Evolutionary conservation across 2,113 vertebrate species (phyloP).

Genomic region (Toxotes chatareus): DNA sequence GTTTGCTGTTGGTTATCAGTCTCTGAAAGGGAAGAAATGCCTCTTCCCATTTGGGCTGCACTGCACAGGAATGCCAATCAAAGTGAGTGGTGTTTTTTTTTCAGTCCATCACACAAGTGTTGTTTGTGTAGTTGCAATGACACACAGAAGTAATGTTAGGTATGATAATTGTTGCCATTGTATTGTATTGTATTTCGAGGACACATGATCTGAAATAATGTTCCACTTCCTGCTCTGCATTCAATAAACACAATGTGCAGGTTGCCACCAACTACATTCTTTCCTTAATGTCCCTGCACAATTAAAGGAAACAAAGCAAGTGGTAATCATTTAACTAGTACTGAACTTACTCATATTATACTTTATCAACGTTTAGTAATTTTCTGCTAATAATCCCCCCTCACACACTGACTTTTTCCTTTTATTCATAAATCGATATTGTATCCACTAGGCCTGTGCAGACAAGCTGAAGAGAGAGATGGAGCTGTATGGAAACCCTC

Average conservation of each 20-base stretch:
- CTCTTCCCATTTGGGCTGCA: conserved; percentile 97
- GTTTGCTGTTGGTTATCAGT: conserved; percentile 94
- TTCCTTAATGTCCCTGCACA: background rate
- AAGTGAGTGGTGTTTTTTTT: conserved; percentile 83
- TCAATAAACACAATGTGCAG: background rate
- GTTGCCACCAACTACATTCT: too few species aligned
- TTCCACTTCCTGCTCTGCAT: background rate
- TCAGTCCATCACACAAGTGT: background rate
- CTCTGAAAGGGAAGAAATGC: conserved; percentile 92
- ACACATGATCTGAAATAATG: background rate
- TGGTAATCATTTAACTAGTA: background rate
- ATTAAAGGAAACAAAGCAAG: background rate
- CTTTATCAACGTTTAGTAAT: background rate
- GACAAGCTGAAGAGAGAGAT: conserved; percentile 98
- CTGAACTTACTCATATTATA: background rate
- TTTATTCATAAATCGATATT: conserved; percentile 1
- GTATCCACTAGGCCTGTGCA: conserved; percentile 91
- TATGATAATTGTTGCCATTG: background rate
- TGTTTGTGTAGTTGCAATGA: background rate
- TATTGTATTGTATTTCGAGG: background rate
- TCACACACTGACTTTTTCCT: background rate
- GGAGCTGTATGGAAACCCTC: conserved; percentile 94
- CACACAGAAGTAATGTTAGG: background rate
- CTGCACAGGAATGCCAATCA: conserved; percentile 99
- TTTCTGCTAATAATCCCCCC: background rate